Evolutionary conservation across 2,797 vertebrate species (phyloP), one percentile per base, ranked within the genome.

Genomic region (Enoplosus armatus): DNA sequence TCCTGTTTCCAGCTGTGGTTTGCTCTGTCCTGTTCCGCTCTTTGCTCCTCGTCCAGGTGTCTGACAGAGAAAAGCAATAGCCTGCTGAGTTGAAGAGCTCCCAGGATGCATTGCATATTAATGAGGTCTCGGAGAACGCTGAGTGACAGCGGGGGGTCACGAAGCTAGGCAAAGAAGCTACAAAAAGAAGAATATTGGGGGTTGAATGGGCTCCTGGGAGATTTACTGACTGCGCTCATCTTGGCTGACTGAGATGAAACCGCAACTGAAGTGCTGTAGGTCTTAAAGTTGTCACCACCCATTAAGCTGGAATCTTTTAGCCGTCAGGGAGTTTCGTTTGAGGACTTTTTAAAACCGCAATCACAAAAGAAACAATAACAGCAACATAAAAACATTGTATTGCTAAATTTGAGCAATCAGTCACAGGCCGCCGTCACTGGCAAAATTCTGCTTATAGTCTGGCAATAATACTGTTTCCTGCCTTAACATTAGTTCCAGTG

Each of bases 1-100:
- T 89, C 79, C 83, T 66, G 82, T 69, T 75, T 88, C 87, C 87
- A 90, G 91, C 87, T 87, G 87, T 4, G 85, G 64, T 53, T 66
- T 35, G 51, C 77, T 70, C 33, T 3, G 43, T 16, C 53, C 51
- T 4, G 43, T 50, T 79, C 58, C 14, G 20, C 82, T 80, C 79
- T 80, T n/a, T 68, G 74, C 79, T 87, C 65, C 63, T 53, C 8
- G 4, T 77, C 80, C 83, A 88, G 87, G 85, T 83, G 87, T 83
- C 79, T 26, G 59, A 56, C 72, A 53, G 83, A 79, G 73, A 60
- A 53, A 45, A 64, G 61, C 54, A 31, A 66, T 4, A 12, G 39
- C 68, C 69, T 8, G 76, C 79, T 55, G 70, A 58, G 53, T 43
- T 26, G 12, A 81, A 50, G 62, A 56, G 75, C 82, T 84, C 83